phyloP scores from a whole-genome alignment of 2,797 vertebrate genomes.

The Leptatherina wallacei region DNA sequence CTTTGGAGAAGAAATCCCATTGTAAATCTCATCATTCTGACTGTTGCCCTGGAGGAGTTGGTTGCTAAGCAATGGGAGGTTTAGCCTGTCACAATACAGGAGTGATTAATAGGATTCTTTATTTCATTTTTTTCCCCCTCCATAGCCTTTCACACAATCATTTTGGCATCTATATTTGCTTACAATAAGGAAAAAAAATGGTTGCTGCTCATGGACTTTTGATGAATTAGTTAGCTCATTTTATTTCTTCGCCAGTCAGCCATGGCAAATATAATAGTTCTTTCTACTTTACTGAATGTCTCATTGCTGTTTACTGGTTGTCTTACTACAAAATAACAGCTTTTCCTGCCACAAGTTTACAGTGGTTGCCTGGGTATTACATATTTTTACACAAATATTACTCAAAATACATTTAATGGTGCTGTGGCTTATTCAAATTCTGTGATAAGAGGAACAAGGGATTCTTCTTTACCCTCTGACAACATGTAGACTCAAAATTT shows the following conservation, averaged over 20 bases:
- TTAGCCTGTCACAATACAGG: constrained; percentile 62
- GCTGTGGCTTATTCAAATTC: constrained; percentile 38
- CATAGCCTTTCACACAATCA: constrained; percentile 37
- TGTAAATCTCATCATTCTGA: constrained; percentile 60
- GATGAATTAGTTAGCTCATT: constrained; percentile 57
- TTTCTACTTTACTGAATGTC: constrained; percentile 43
- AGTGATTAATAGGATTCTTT: constrained; percentile 64
- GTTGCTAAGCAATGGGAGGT: constrained; percentile 71
- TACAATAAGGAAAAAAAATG: constrained; percentile 30
- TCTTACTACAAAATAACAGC: constrained; percentile 36
- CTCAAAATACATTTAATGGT: constrained; percentile 25
- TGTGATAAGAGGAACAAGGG: constrained; percentile 41
- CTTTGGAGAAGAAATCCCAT: constrained; percentile 47
- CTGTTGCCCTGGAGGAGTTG: constrained; percentile 60
- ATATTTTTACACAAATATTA: constrained; percentile 32
- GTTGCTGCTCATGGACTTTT: constrained; percentile 34
- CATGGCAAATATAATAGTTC: constrained; percentile 20
- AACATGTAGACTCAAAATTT: constrained; percentile 19
- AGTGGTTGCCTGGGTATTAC: constrained; percentile 42
- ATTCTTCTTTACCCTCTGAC: constrained; percentile 19
- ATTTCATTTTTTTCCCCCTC: constrained; percentile 49
- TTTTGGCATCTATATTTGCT: constrained; percentile 49
- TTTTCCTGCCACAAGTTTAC: constrained; percentile 34
- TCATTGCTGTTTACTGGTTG: constrained; percentile 43
- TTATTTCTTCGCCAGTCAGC: constrained; percentile 28